Evolutionary conservation across 2,113 vertebrate genomes (phyloP).

Genomic region (Hippocampus comes): DNA sequence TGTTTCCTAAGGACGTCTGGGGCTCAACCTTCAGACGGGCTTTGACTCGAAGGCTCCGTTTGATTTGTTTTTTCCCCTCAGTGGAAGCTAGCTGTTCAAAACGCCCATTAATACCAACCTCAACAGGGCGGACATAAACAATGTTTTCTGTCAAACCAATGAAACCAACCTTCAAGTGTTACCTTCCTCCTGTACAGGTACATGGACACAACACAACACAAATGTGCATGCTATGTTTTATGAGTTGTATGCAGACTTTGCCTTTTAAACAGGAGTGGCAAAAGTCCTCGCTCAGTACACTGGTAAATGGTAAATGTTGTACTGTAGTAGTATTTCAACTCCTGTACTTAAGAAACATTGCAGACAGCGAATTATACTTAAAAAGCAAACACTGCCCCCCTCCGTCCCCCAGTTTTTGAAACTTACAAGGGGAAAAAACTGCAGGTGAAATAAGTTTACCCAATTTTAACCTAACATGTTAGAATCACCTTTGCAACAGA

Average conservation of each 20-base stretch:
- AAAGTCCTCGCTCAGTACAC: background rate
- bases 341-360: background rate
- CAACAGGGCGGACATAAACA: conserved; percentile 47
- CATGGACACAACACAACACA: conserved; percentile 17
- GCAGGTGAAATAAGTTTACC: too few relatives aligned
- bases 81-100: conserved; percentile 23
- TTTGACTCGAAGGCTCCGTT: conserved; percentile 32
- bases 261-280: background rate
- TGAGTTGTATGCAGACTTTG: background rate
- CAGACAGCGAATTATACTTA: too few relatives aligned
- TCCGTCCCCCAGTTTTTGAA: too few relatives aligned
- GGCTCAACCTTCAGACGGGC: background rate
- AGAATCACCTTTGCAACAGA: background rate
- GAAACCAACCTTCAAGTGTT: conserved; percentile 87
- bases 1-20: background rate
- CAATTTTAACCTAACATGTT: background rate
- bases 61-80: conserved; percentile 22
- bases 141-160: conserved; percentile 86
- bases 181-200: conserved; percentile 88
- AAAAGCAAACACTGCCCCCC: too few relatives aligned
- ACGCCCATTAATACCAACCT: conserved; percentile 21
- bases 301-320: background rate
- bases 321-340: background rate
- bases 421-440: too few relatives aligned
- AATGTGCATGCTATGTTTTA: background rate